Base-by-base conservation (phyloP, 2,797 vertebrate species). In the Scarus forsteni region DNA sequence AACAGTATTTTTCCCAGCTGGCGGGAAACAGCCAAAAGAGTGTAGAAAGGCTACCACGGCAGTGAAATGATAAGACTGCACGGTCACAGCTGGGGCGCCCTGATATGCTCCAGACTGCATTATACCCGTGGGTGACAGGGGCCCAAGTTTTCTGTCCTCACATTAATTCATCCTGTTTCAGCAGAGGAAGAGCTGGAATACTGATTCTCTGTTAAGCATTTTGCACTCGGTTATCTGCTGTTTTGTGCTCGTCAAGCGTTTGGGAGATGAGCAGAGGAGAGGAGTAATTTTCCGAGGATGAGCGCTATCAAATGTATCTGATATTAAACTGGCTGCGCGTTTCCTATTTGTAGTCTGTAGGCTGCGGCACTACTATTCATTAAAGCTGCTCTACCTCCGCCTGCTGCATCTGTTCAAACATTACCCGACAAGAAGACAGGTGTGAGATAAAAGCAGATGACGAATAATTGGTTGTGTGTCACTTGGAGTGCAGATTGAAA, bases 91-190 rank as follows among this genome's bases (percentile, higher is more conserved):
- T 93, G 90, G 85, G 84, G 75, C 75, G 60, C 70, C 52, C 85
- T 88, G 91, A 95, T 92, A 92, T 85, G 86, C 87, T 91, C 82
- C 77, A 91, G 79, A 83, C 80, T 78, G 83, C 83, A 90, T 89
- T 89, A 87, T 74, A 79, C 87, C 80, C 38, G 34, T 13, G 44
- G 80, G 87, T 85, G 90, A 89, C 81, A 84, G 52, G 84, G 85
- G 73, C 84, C 79, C 84, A 82, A 73, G 60, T 85, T 85, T 85
- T 81, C 66, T 62, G 67, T 83, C 71, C 76, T 73, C 71, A 49
- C 72, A 78, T 86, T 88, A 81, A 88, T 92, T 81, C 82, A 60
- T 50, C 73, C 76, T 74, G 64, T 65, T 70, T 84, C 73, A 64
- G 67, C 65, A 8, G 79, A 80, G 74, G 63, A 56, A 80, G 73